A percentile compares a stretch with the other conserved stretches of the same genome.
Conservation (phyloP, 2,113 vertebrate species). For the Centropristis striata region DNA sequence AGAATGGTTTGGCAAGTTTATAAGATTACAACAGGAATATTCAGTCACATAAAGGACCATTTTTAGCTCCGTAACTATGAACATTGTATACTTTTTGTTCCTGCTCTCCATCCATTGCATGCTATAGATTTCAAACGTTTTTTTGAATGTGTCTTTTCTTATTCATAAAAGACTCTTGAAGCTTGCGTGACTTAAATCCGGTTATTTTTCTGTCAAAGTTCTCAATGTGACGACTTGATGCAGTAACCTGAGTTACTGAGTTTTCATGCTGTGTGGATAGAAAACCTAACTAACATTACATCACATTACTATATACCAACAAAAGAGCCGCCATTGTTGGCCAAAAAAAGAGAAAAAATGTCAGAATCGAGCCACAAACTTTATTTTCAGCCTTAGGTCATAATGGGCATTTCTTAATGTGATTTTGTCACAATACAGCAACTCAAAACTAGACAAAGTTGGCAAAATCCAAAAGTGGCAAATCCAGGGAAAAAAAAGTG, state of each 20-base stretch:
- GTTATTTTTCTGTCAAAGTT: neutral
- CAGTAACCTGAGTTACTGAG: neutral
- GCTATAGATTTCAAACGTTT: slow-evolving; percentile 1
- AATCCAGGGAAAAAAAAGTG: no score
- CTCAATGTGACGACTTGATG: neutral
- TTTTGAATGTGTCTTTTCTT: slow-evolving; percentile 15
- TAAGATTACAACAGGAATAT: slow-evolving; percentile 32
- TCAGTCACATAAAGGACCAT: slow-evolving; percentile 1
- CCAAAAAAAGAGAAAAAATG: no score
- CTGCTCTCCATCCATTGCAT: neutral
- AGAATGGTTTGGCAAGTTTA: slow-evolving; percentile 12
- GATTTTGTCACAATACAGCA: no score
- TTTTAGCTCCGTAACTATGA: neutral
- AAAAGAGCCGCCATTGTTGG: no score
- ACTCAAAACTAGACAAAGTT: no score
- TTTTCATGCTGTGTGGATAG: neutral
- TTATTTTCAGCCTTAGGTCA: no score
- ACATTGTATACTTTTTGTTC: slow-evolving; percentile 1
- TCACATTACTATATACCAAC: no score
- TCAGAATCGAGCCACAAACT: no score
- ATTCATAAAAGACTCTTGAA: slow-evolving; percentile 6
- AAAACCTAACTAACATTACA: no score
- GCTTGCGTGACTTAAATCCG: neutral
- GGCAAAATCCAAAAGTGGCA: no score
- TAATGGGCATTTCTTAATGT: no score